phyloP scores from a whole-genome alignment of 2,113 vertebrate genomes.

The Ptilonorhynchus violaceus region DNA sequence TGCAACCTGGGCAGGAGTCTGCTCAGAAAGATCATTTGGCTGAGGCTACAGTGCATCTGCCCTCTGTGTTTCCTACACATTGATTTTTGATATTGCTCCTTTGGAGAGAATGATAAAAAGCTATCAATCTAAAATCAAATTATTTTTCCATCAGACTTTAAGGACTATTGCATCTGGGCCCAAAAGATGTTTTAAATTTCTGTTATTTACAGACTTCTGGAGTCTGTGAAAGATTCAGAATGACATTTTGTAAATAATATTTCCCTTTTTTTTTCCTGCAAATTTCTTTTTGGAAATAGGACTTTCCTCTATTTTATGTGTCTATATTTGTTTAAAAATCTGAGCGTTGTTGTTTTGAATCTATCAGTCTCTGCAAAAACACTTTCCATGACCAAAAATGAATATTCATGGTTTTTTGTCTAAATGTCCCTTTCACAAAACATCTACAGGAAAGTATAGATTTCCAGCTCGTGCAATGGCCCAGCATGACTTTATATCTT shows the following conservation, averaged over 20 bases:
- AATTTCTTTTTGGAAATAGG: neutral
- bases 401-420: neutral
- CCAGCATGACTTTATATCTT: neutral
- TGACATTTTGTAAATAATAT: neutral
- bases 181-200: neutral
- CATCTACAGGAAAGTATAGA: neutral
- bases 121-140: neutral
- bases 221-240: neutral
- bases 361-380: neutral
- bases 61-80: neutral
- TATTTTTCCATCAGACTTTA: neutral
- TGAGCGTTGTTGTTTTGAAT: neutral
- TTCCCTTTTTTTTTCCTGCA: neutral
- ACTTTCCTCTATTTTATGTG: neutral
- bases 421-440: neutral
- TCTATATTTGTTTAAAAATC: neutral
- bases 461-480: neutral
- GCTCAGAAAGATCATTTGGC: neutral
- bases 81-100: neutral
- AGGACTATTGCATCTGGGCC: neutral
- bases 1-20: neutral
- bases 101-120: conserved; percentile 7
- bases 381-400: neutral
- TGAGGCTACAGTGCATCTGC: neutral
- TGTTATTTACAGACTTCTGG: neutral